Conservation (phyloP, 2,113 vertebrate species). For the Myotis yumanensis region DNA sequence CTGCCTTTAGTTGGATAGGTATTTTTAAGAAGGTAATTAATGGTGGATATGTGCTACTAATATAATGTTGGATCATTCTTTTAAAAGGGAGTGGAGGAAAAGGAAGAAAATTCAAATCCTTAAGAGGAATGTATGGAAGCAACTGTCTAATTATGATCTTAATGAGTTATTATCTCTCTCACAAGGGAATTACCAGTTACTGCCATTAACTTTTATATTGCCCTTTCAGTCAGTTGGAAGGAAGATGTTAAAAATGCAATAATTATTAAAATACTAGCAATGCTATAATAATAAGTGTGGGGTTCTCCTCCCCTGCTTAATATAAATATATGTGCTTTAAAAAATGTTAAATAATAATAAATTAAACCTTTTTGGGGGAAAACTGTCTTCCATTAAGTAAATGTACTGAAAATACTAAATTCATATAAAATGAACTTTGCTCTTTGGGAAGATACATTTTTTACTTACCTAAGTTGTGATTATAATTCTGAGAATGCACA, state of each 20-base stretch:
- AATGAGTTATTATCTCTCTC: constrained; percentile 18
- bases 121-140: background rate
- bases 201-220: background rate
- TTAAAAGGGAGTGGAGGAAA: background rate
- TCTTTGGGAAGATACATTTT: background rate
- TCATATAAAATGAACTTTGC: background rate
- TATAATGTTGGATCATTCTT: background rate
- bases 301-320: background rate
- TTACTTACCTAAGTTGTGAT: background rate
- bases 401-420: background rate
- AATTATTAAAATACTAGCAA: constrained; percentile 61
- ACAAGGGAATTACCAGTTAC: constrained; percentile 19
- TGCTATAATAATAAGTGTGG: constrained; percentile 10
- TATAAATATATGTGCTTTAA: constrained; percentile 19
- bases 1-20: background rate
- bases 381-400: background rate
- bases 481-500: background rate
- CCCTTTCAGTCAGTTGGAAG: background rate
- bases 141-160: background rate
- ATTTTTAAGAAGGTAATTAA: background rate
- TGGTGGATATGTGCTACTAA: background rate
- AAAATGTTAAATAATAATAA: constrained; percentile 22
- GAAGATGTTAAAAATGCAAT: constrained; percentile 44
- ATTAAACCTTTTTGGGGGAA: background rate
- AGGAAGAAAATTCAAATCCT: constrained; percentile 32